phyloP scores from a whole-genome alignment of 2,888 invertebrate species.

The Cheilosia vernalis region DNA sequence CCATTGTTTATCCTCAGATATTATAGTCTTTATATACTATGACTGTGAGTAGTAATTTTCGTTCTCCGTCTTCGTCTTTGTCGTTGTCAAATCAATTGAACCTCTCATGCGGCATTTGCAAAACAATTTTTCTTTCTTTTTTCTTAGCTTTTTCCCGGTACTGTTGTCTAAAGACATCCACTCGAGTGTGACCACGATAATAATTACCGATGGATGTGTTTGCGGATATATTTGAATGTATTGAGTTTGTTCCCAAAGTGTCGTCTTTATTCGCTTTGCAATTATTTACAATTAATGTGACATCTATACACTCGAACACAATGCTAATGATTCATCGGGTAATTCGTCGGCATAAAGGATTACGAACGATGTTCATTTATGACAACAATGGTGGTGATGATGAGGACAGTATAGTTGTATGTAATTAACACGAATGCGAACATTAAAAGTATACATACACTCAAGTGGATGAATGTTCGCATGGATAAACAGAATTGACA shows the following conservation, averaged over 20 bases:
- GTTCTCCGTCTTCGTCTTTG: conserved; percentile 4
- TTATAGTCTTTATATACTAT: background rate
- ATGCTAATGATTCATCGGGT: conserved; percentile 55
- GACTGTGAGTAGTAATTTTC: background rate
- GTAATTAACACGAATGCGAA: conserved; percentile 41
- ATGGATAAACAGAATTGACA: conserved; percentile 41
- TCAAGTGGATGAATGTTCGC: conserved; percentile 4
- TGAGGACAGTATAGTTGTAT: background rate
- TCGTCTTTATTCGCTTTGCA: conserved; percentile 42
- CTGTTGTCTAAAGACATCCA: conserved; percentile 50
- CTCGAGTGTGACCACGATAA: conserved; percentile 54
- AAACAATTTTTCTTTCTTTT: conserved; percentile 24
- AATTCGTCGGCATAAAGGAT: conserved; percentile 54
- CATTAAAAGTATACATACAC: conserved; percentile 1
- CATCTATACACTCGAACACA: conserved; percentile 36
- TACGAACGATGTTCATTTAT: conserved; percentile 8
- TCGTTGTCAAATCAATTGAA: conserved; percentile 44
- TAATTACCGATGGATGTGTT: conserved; percentile 26
- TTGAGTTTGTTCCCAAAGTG: conserved; percentile 36
- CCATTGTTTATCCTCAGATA: conserved; percentile 5
- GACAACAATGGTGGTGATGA: conserved; percentile 13
- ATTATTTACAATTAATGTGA: conserved; percentile 62
- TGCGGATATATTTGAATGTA: background rate
- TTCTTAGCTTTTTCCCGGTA: conserved; percentile 46
- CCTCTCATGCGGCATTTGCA: conserved; percentile 41